phyloP scores from a whole-genome alignment of 2,797 vertebrate species.

The Toxotes lorentzi region DNA sequence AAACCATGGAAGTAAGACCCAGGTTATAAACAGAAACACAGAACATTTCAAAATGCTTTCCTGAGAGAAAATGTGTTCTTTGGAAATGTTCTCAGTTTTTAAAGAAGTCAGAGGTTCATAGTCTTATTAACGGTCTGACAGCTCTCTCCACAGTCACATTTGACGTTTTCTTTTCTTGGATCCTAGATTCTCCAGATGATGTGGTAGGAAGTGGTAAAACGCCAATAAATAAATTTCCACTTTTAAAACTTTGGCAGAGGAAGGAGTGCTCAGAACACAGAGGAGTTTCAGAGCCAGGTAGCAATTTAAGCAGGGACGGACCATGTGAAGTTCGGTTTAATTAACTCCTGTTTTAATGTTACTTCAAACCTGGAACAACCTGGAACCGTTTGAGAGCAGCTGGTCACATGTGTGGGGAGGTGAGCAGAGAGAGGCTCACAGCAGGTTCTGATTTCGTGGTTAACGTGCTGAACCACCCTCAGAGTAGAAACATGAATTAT shows the following conservation, averaged over 20 bases:
- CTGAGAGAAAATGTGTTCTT: too few relatives aligned
- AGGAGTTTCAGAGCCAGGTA: constrained; percentile 62
- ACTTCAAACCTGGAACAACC: constrained; percentile 8
- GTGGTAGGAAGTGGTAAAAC: constrained; percentile 69
- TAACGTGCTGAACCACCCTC: too few relatives aligned
- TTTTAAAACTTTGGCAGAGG: constrained; percentile 72
- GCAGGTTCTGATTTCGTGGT: not conserved
- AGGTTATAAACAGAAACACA: too few relatives aligned
- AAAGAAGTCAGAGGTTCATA: too few relatives aligned
- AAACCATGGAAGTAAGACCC: too few relatives aligned
- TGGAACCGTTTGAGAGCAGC: constrained; percentile 8
- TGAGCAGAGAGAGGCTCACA: not conserved
- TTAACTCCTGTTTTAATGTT: constrained; percentile 25
- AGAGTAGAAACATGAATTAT: too few relatives aligned
- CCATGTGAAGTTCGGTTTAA: constrained; percentile 48
- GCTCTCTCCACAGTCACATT: not conserved
- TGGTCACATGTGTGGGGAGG: not conserved
- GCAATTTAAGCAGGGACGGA: constrained; percentile 65
- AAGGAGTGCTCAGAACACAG: constrained; percentile 61
- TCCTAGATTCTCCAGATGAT: constrained; percentile 59
- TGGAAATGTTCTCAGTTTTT: too few relatives aligned
- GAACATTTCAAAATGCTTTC: too few relatives aligned
- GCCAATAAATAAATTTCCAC: constrained; percentile 77
- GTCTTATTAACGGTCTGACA: too few relatives aligned
- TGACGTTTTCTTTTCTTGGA: not conserved